Percentiles rank a stretch among this genome's conserved stretches.
Evolutionary conservation across 2,113 vertebrate species (phyloP).

Genomic region (Ailurus styani): DNA sequence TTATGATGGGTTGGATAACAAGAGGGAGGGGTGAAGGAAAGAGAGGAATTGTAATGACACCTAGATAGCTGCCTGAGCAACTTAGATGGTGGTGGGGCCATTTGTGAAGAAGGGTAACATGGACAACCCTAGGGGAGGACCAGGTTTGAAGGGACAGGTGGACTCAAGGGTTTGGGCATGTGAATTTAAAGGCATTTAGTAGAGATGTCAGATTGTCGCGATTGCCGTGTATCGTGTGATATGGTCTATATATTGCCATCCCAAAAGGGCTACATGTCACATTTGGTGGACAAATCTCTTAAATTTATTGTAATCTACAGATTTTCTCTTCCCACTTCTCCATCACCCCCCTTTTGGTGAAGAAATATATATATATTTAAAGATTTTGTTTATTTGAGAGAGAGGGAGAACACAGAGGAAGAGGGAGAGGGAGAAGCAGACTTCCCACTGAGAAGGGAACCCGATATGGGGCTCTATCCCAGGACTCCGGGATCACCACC

Average conservation of each 20-base stretch:
- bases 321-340: background rate
- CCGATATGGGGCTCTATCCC: too few species aligned
- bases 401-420: background rate
- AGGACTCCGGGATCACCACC: too few species aligned
- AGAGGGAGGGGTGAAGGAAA: background rate
- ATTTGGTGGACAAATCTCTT: background rate
- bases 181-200: background rate
- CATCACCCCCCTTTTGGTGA: background rate
- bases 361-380: background rate
- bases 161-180: background rate
- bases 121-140: background rate
- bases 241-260: background rate
- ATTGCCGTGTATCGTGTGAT: background rate
- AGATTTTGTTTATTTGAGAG: too few species aligned
- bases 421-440: background rate
- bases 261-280: background rate
- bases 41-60: background rate
- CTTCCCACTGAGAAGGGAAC: background rate
- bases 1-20: background rate
- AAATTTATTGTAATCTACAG: background rate
- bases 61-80: background rate
- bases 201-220: background rate
- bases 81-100: background rate
- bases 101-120: background rate
- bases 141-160: background rate